phyloP scores from a whole-genome alignment of 2,888 invertebrate genomes.

The Pyralis farinalis region DNA sequence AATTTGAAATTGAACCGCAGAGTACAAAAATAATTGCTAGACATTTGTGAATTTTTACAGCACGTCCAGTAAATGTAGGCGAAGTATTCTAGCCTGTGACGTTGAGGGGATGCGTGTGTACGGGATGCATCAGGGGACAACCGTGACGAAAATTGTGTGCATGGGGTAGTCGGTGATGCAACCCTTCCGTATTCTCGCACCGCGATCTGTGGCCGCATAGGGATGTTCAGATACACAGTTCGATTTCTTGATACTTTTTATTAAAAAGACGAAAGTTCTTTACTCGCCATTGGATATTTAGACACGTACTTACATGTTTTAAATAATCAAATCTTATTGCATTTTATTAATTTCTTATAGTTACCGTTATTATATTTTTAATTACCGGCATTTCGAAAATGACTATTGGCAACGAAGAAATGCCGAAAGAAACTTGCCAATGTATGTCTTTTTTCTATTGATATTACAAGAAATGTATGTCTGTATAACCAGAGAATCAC shows the following conservation, averaged over 20 bases:
- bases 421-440: too few species aligned
- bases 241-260: slow-evolving; percentile 39
- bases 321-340: too few species aligned
- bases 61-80: slow-evolving; percentile 4
- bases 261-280: too few species aligned
- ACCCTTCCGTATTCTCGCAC: slow-evolving; percentile 62
- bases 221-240: slow-evolving; percentile 34
- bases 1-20: slow-evolving; percentile 25
- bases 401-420: too few species aligned
- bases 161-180: slow-evolving; percentile 59
- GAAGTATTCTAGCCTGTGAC: slow-evolving; percentile 25
- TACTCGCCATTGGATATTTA: too few species aligned
- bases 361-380: too few species aligned
- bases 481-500: too few species aligned
- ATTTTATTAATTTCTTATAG: too few species aligned
- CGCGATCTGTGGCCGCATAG: slow-evolving; percentile 61
- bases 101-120: slow-evolving; percentile 17
- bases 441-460: too few species aligned
- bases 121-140: slow-evolving; percentile 42
- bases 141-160: slow-evolving; percentile 65
- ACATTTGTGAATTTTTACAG: slow-evolving; percentile 12
- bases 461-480: too few species aligned
- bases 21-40: slow-evolving; percentile 16
- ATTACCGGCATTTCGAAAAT: too few species aligned
- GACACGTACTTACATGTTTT: too few species aligned